Percentiles rank a stretch among this genome's conserved stretches.
phyloP scores from a whole-genome alignment of 2,113 vertebrate species.

The Tychaedon coryphoeus region DNA sequence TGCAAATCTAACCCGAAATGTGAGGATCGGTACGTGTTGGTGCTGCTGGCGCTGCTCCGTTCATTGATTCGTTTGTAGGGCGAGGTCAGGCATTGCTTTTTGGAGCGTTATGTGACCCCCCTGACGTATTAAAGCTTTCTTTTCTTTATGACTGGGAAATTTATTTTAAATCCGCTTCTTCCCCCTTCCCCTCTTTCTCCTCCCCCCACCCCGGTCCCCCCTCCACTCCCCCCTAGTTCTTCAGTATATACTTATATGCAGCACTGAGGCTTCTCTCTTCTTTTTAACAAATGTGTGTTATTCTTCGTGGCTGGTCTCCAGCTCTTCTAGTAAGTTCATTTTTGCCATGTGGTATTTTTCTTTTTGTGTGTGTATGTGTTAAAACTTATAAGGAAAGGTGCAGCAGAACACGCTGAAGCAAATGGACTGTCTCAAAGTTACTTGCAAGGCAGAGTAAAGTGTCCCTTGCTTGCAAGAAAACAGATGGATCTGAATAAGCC shows the following conservation, averaged over 20 bases:
- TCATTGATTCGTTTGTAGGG: neutral
- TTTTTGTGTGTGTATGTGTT: neutral
- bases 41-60: neutral
- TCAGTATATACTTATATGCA: neutral
- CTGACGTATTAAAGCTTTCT: neutral
- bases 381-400: neutral
- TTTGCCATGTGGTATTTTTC: neutral
- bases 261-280: neutral
- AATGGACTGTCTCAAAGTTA: neutral
- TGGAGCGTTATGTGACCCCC: neutral
- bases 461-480: neutral
- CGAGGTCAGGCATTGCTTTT: neutral
- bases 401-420: neutral
- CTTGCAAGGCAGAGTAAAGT: neutral
- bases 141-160: neutral
- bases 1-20: neutral
- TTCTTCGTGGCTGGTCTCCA: neutral
- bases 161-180: neutral
- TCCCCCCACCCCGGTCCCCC: accelerated
- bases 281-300: neutral
- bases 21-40: neutral
- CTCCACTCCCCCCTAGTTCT: accelerated
- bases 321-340: neutral
- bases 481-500: neutral
- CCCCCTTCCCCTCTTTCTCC: neutral